phyloP scores from a whole-genome alignment of 2,888 invertebrate species.

The Rhagonycha lutea region DNA sequence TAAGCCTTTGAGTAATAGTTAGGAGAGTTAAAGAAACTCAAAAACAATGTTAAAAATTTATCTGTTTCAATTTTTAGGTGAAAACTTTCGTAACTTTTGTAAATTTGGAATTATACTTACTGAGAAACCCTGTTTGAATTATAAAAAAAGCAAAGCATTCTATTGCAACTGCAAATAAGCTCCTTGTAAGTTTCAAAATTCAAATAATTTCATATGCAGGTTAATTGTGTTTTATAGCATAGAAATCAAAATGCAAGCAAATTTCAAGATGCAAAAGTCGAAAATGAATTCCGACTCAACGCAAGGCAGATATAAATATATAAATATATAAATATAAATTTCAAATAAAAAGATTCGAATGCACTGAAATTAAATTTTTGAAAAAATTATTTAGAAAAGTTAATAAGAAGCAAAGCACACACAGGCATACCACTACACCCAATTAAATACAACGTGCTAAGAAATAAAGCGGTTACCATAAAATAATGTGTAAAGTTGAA shows the following conservation, averaged over 20 bases:
- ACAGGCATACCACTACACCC: not conserved
- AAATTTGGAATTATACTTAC: not conserved
- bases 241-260: not conserved
- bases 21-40: no score
- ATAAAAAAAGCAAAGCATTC: no score
- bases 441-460: constrained; percentile 20
- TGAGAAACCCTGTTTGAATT: not conserved
- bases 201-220: not conserved
- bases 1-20: no score
- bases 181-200: not conserved
- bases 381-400: not conserved
- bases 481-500: constrained; percentile 12
- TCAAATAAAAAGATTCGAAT: no score
- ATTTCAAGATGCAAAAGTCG: not conserved
- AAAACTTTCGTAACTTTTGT: no score
- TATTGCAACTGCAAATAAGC: not conserved
- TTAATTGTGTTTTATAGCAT: not conserved
- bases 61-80: no score
- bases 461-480: constrained; percentile 30
- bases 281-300: not conserved
- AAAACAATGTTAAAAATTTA: no score
- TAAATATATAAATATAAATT: no score
- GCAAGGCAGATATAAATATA: no score
- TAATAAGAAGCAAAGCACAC: not conserved
- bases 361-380: no score